phyloP scores from a whole-genome alignment of 2,888 invertebrate species.

The Ormyrus rosae region DNA sequence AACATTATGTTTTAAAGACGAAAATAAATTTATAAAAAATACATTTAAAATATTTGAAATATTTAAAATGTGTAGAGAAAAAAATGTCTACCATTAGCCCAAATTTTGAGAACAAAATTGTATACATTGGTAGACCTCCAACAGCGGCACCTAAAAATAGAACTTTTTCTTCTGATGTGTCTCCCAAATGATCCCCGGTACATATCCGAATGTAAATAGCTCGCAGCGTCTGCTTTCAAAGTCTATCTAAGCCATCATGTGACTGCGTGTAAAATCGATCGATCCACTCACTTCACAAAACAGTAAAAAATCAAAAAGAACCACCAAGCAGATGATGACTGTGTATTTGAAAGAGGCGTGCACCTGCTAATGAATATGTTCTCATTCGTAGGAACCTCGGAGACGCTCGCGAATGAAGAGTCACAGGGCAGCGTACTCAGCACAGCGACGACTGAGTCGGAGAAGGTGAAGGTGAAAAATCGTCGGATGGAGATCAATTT shows the following conservation, averaged over 20 bases:
- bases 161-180: slow-evolving; percentile 65
- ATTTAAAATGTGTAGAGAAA: too few relatives aligned
- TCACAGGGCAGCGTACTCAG: slow-evolving; percentile 91
- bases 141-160: slow-evolving; percentile 72
- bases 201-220: slow-evolving; percentile 40
- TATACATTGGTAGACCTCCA: slow-evolving; percentile 70
- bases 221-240: slow-evolving; percentile 37
- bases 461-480: slow-evolving; percentile 73
- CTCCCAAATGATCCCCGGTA: slow-evolving; percentile 54
- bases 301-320: not conserved
- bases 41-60: too few relatives aligned
- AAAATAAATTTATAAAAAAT: not conserved
- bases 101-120: slow-evolving; percentile 22
- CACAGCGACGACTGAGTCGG: slow-evolving; percentile 81
- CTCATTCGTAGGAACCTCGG: slow-evolving; percentile 44
- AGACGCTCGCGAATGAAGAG: slow-evolving; percentile 80
- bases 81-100: not conserved
- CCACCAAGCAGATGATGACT: not conserved
- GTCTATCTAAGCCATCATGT: slow-evolving; percentile 7
- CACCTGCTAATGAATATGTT: not conserved
- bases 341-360: not conserved
- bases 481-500: slow-evolving; percentile 74
- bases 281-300: not conserved
- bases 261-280: not conserved
- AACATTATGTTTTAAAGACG: not conserved